These are phyloP conservation scores for Morpho deidamia DNA, from an alignment of 2,888 invertebrate genomes.

Conservation along the genomic window DNA sequence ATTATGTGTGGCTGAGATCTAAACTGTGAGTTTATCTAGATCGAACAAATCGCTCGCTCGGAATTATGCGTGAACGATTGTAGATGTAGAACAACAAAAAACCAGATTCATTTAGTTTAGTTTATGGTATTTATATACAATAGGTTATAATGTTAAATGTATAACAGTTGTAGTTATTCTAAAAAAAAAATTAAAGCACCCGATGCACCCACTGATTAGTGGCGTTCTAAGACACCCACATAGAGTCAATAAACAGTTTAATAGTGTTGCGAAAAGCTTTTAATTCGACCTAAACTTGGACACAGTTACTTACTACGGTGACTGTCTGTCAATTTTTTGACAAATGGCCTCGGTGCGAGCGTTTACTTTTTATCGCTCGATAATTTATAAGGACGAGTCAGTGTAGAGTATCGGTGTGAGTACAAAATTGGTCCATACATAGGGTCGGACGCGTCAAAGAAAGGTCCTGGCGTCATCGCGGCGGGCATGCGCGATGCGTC, in stretches of 20 bases:
- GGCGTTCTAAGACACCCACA: slow-evolving; percentile 27
- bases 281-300: slow-evolving; percentile 41
- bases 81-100: slow-evolving; percentile 15
- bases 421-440: slow-evolving; percentile 72
- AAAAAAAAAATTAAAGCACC: slow-evolving; percentile 65
- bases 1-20: slow-evolving; percentile 52
- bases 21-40: slow-evolving; percentile 18
- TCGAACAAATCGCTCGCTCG: slow-evolving; percentile 10
- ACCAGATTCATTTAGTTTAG: slow-evolving; percentile 16
- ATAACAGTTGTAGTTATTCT: slow-evolving; percentile 48
- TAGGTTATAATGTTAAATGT: slow-evolving; percentile 25
- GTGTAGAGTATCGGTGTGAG: slow-evolving; percentile 58
- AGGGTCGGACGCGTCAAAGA: slow-evolving; percentile 56
- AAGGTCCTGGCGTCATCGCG: slow-evolving; percentile 60
- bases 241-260: not conserved
- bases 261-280: slow-evolving; percentile 20
- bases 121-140: not conserved
- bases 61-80: slow-evolving; percentile 8
- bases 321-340: slow-evolving; percentile 49
- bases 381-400: slow-evolving; percentile 59
- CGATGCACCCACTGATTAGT: slow-evolving; percentile 60
- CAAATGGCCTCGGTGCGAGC: slow-evolving; percentile 59
- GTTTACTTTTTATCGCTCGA: slow-evolving; percentile 40
- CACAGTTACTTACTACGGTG: slow-evolving; percentile 44
- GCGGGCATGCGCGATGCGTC: slow-evolving; percentile 54